Evolutionary conservation across 1,140 invertebrate genomes (phyloP), one percentile per base, ranked within the genome.

Genomic region (Leptinotarsa undecemlineata): DNA sequence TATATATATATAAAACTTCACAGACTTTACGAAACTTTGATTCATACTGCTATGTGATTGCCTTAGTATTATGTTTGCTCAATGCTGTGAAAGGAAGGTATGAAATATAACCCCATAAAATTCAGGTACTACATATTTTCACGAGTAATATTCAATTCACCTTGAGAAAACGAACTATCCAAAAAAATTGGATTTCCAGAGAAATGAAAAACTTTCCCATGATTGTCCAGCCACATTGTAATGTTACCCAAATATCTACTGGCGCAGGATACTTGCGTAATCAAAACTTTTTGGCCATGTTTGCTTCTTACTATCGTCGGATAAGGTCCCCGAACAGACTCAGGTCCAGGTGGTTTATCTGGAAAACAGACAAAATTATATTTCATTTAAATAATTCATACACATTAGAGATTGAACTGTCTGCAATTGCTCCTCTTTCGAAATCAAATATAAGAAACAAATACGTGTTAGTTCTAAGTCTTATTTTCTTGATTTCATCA

Each of bases 211-310:
- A 93, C 87, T 77, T 93, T 89, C 4, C 94, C 93, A 1, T 87
- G 75, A 14, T 87, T 85, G 80, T 95, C 88, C 79, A 95, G 95
- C 74, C 86, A 89, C 0, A 95, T 87, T 1, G 90, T 88, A 23
- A 95, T 79, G 81, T 90, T 88, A n/a, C 93, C 93, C 74, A 95
- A 86, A 82, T 94, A 94, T 84, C 89, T 91, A 3, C 90, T 90
- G 78, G 87, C 92, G 5, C 90, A 88, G 57, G 88, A 88, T 2
- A 91, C 90, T 85, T 92, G 91, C 15, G 92, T 90, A 69, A 92
- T 89, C 76, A 94, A 81, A 1, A 94, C 92, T 67, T 87, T 85
- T 74, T 82, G 80, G 69, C 87, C 87, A 79, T 84, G 82, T 4
- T 84, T 83, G 19, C 76, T 70, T 63, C 67, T 60, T 5, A 81